Conservation (phyloP, 2,113 vertebrate genomes). For the Labrus mixtus region DNA sequence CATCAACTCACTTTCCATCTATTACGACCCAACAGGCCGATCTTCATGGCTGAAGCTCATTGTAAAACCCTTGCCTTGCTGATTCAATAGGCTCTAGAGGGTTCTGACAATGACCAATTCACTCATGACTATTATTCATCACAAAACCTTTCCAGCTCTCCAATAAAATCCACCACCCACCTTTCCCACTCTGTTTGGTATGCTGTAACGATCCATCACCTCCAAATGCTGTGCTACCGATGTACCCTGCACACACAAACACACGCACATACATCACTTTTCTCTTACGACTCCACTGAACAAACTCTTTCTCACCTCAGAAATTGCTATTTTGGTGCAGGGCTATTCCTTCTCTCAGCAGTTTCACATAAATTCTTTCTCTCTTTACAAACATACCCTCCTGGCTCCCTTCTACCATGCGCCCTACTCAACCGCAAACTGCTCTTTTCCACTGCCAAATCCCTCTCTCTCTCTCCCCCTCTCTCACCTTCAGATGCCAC, state of each 20-base stretch:
- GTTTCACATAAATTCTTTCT: slow-evolving; percentile 66
- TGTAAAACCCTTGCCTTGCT: slow-evolving; percentile 71
- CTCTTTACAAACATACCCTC: slow-evolving; percentile 65
- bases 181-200: slow-evolving; percentile 75
- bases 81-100: slow-evolving; percentile 77
- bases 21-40: slow-evolving; percentile 72
- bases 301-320: slow-evolving; percentile 72
- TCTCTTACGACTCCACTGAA: slow-evolving; percentile 64
- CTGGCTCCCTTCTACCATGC: slow-evolving; percentile 51
- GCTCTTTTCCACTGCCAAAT: slow-evolving; percentile 70
- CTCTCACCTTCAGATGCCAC: slow-evolving; percentile 75
- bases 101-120: slow-evolving; percentile 82
- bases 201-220: slow-evolving; percentile 79
- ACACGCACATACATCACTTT: slow-evolving; percentile 48
- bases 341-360: slow-evolving; percentile 69
- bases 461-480: slow-evolving; percentile 43
- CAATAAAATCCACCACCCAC: slow-evolving; percentile 78
- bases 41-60: slow-evolving; percentile 72
- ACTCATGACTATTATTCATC: slow-evolving; percentile 81
- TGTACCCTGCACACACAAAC: slow-evolving; percentile 19
- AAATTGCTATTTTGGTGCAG: slow-evolving; percentile 72
- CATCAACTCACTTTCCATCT: slow-evolving; percentile 80
- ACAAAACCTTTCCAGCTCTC: slow-evolving; percentile 76
- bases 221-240: slow-evolving; percentile 63
- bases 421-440: slow-evolving; percentile 60